phyloP scores from a whole-genome alignment of 2,113 vertebrate genomes.

The Megaceryle torquata region DNA sequence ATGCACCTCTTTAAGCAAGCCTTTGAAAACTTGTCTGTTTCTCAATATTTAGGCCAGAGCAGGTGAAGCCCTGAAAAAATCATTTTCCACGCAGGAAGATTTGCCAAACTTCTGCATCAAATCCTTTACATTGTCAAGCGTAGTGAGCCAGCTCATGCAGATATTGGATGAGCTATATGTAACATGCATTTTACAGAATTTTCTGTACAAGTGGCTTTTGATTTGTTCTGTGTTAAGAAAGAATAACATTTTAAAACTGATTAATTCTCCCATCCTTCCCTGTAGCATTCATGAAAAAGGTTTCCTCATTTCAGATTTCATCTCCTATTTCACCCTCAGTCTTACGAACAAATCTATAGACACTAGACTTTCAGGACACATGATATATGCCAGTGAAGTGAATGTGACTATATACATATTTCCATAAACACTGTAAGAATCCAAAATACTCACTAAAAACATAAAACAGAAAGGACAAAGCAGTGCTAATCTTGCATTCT shows the following conservation, averaged over 20 bases:
- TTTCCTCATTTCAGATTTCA: not conserved
- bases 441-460: not conserved
- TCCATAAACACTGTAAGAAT: not conserved
- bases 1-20: not conserved
- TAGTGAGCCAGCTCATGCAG: not conserved
- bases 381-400: not conserved
- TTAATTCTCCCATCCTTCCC: not conserved
- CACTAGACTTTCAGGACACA: not conserved
- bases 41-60: not conserved
- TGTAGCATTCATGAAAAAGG: not conserved
- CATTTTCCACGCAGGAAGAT: not conserved
- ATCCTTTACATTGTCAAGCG: not conserved
- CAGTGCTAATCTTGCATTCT: not conserved
- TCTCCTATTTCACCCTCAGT: not conserved
- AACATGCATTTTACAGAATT: not conserved
- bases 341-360: not conserved
- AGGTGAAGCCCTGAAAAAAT: not conserved
- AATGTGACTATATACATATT: not conserved
- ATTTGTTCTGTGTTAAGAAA: not conserved
- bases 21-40: not conserved
- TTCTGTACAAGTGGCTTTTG: not conserved
- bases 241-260: not conserved
- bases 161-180: not conserved
- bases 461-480: not conserved
- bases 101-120: not conserved